Conservation (phyloP, 2,888 invertebrate genomes). For the Eulithis testata region DNA sequence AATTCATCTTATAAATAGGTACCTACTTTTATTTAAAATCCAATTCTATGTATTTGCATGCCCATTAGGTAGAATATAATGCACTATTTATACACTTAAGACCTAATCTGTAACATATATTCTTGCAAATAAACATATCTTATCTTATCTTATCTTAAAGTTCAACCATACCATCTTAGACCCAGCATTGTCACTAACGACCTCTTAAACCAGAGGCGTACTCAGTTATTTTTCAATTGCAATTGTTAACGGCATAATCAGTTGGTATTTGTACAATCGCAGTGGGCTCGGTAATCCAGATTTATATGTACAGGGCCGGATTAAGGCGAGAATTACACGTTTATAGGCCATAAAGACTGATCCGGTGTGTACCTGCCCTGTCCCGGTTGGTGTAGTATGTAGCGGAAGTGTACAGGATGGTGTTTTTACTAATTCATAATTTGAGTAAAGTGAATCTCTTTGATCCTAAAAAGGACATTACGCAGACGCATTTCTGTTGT, state of each 20-base stretch:
- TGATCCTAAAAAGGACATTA: too few species aligned
- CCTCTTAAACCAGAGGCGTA: conserved; percentile 38
- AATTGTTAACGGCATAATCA: conserved; percentile 83
- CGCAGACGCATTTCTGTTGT: too few species aligned
- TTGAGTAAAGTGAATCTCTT: too few species aligned
- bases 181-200: conserved; percentile 32
- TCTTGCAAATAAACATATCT: too few species aligned
- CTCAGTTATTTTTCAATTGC: conserved; percentile 79
- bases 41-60: too few species aligned
- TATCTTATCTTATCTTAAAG: too few species aligned
- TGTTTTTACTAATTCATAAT: conserved; percentile 13
- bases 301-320: conserved; percentile 80
- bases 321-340: conserved; percentile 85
- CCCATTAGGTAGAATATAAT: too few species aligned
- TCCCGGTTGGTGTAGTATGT: conserved; percentile 73
- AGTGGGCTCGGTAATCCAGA: conserved; percentile 80
- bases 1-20: too few species aligned
- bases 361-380: conserved; percentile 81
- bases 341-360: conserved; percentile 84
- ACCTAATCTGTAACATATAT: too few species aligned
- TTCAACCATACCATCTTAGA: not conserved
- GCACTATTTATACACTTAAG: too few species aligned
- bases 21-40: too few species aligned
- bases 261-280: conserved; percentile 76
- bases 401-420: conserved; percentile 51